phyloP scores from a whole-genome alignment of 37 sponge, comb jelly and placozoan genomes.

The Cladorhizidae sp. region DNA sequence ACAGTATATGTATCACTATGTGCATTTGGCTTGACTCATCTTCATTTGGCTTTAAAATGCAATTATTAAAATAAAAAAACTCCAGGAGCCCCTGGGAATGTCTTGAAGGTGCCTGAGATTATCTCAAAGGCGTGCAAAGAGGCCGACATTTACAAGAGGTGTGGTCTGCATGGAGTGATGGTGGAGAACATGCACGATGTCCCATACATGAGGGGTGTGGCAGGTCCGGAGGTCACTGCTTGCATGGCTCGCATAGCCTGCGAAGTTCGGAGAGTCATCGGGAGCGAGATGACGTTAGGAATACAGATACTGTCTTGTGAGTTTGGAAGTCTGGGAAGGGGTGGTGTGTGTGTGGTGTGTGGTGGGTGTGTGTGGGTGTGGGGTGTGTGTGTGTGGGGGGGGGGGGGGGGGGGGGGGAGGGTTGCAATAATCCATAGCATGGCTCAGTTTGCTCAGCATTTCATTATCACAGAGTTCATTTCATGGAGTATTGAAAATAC shows the following conservation, averaged over 20 bases:
- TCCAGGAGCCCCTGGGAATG: slow-evolving; percentile 65
- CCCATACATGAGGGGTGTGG: slow-evolving; percentile 69
- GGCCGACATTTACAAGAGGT: slow-evolving; percentile 56
- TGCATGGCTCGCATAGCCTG: slow-evolving; percentile 70
- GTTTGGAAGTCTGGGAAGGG: neutral
- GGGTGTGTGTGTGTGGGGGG: too few relatives aligned
- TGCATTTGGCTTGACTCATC: too few relatives aligned
- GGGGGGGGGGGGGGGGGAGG: too few relatives aligned
- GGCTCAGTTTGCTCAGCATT: too few relatives aligned
- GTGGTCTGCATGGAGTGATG: slow-evolving; percentile 74
- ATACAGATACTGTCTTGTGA: slow-evolving; percentile 81
- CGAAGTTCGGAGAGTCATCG: slow-evolving; percentile 47
- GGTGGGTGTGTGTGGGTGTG: too few relatives aligned
- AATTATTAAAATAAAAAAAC: too few relatives aligned
- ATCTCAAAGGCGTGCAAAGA: slow-evolving; percentile 50
- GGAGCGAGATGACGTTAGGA: slow-evolving; percentile 47
- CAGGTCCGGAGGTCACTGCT: slow-evolving; percentile 74
- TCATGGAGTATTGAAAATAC: neutral
- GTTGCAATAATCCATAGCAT: too few relatives aligned
- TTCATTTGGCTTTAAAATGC: too few relatives aligned
- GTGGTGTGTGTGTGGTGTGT: too few relatives aligned
- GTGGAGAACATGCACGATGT: slow-evolving; percentile 97
- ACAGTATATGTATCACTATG: too few relatives aligned
- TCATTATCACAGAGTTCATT: too few relatives aligned
- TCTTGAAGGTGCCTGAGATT: slow-evolving; percentile 37